These are phyloP conservation scores for Australoheros scitulus DNA, from an alignment of 2,113 vertebrate genomes.

Conservation along the genomic window DNA sequence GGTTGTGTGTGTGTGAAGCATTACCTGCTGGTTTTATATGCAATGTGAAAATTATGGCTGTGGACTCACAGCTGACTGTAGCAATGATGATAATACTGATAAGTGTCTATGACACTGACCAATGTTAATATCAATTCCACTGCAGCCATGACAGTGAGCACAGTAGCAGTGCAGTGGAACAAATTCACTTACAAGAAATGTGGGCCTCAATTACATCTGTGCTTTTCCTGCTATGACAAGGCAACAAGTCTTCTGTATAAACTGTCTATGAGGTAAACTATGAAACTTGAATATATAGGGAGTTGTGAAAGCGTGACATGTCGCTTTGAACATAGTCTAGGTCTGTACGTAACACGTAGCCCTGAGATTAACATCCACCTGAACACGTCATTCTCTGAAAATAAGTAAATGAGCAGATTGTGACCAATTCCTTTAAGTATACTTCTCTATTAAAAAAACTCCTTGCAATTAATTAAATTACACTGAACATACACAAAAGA, in stretches of 20 bases:
- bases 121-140: too few relatives aligned
- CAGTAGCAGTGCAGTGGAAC: not conserved
- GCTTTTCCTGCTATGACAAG: not conserved
- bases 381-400: not conserved
- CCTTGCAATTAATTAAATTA: not conserved
- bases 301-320: not conserved
- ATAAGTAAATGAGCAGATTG: not conserved
- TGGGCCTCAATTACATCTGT: not conserved
- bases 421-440: not conserved
- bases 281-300: not conserved
- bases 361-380: constrained; percentile 1
- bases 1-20: too few relatives aligned
- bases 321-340: not conserved
- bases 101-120: not conserved
- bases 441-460: not conserved
- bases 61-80: not conserved
- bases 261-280: not conserved
- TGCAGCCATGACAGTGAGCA: not conserved
- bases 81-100: not conserved
- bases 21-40: too few relatives aligned
- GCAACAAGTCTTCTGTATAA: accelerated
- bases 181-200: too few relatives aligned
- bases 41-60: accelerated
- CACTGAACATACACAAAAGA: too few relatives aligned
- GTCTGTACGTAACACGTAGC: not conserved